These are phyloP conservation scores for Laticauda colubrina DNA, from an alignment of 2,113 vertebrate genomes.

Conservation along the genomic window DNA sequence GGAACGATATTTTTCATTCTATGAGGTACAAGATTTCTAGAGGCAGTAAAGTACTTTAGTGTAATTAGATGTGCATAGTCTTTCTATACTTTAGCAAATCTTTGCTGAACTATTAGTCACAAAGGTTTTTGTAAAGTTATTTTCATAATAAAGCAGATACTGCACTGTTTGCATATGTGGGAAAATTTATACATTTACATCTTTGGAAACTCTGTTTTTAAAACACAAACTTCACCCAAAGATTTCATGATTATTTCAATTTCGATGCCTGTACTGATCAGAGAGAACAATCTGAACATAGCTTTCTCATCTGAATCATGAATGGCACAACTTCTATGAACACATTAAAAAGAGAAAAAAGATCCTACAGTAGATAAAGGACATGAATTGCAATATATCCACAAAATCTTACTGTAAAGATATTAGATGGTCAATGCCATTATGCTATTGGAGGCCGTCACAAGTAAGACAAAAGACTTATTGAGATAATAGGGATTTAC, in stretches of 20 bases:
- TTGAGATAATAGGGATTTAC: neutral
- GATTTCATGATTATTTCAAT: neutral
- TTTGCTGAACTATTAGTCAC: neutral
- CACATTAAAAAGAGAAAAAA: neutral
- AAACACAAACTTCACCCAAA: neutral
- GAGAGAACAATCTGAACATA: neutral
- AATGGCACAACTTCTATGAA: neutral
- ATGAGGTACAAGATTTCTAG: neutral
- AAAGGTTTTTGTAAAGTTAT: neutral
- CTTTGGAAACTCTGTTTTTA: neutral
- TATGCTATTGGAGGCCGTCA: neutral
- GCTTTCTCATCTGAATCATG: neutral
- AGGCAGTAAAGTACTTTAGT: neutral
- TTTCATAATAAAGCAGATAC: neutral
- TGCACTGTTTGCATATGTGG: fast-evolving
- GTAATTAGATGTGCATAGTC: neutral
- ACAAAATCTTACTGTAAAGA: neutral
- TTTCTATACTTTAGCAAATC: neutral
- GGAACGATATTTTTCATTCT: constrained; percentile 1
- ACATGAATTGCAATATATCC: neutral
- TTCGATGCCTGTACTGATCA: neutral
- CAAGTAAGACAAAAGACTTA: neutral
- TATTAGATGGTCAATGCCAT: neutral
- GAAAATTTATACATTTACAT: neutral
- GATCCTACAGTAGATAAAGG: neutral